Evolutionary conservation across 2,797 vertebrate species (phyloP), one percentile per base, ranked within the genome.

Genomic region (Coccyzus lansbergi): DNA sequence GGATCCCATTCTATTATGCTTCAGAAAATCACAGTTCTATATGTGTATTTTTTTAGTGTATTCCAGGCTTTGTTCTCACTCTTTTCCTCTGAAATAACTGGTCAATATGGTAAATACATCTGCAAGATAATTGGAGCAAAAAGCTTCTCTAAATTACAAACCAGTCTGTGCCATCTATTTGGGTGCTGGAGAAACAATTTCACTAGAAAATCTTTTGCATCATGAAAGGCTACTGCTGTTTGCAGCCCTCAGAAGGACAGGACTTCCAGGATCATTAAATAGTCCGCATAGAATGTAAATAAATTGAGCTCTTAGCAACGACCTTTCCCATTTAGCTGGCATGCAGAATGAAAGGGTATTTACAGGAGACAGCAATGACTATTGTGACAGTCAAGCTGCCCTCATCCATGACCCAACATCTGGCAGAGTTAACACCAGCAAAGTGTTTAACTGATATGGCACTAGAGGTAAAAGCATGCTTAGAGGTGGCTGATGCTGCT

Each of bases 401-500:
- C 21, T 44, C 84, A 59, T 18, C 38, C 31, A 26, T 29, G 64
- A 69, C n/a, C 38, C 78, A 72, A 12, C 9, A 52, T 0, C 18
- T 75, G 52, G 16, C 34, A 94, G 20, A 69, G 24, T 15, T 16
- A 4, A 5, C n/a, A 22, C 3, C 33, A 69, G 52, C 51, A 62
- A 33, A 60, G 5, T 2, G 0, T 69, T 85, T 62, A n/a, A 18
- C 29, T 59, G 60, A 2, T 34, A 34, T 40, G 36, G 13, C 49
- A 4, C 8, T n/a, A 49, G 29, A 26, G 18, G 10, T 49, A 2
- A 5, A 11, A n/a, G 14, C 2, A 2, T 28, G 20, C 38, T 31
- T 0, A 55, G 0, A 62, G 31, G 17, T 2, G 0, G 2, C 46
- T 48, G 15, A 21, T 62, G 38, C 28, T 91, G 53, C 7, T 51